Evolutionary conservation across 2,888 invertebrate species (phyloP).

Genomic region (Philhelius pedissequus): DNA sequence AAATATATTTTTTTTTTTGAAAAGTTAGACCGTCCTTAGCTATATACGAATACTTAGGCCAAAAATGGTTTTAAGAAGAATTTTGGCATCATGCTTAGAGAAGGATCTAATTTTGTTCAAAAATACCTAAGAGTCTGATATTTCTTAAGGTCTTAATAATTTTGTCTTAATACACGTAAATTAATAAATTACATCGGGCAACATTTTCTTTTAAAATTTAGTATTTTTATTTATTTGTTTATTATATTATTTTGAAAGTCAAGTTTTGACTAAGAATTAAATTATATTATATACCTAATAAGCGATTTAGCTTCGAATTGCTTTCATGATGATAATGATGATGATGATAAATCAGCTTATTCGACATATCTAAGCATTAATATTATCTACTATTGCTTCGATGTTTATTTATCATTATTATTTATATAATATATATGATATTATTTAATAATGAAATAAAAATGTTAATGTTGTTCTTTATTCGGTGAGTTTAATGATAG

Average conservation of each 20-base stretch:
- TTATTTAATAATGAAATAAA: conserved; percentile 47
- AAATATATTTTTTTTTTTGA: neutral
- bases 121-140: neutral
- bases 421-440: conserved; percentile 12
- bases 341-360: conserved; percentile 23
- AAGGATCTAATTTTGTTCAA: neutral
- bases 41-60: neutral
- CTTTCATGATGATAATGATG: conserved; percentile 30
- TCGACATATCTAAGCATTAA: conserved; percentile 46
- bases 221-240: conserved; percentile 27
- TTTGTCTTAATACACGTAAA: conserved; percentile 14
- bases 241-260: conserved; percentile 8
- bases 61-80: neutral
- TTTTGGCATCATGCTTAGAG: neutral
- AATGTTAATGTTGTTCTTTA: conserved; percentile 33
- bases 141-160: neutral
- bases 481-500: conserved; percentile 63
- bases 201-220: conserved; percentile 36
- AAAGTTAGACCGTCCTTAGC: neutral
- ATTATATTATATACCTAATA: neutral
- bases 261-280: conserved; percentile 4
- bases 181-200: conserved; percentile 55
- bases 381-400: conserved; percentile 67
- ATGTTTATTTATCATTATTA: conserved; percentile 43
- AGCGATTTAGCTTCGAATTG: conserved; percentile 27